phyloP scores from a whole-genome alignment of 2,888 invertebrate species.

The Acanthosepion esculentum region DNA sequence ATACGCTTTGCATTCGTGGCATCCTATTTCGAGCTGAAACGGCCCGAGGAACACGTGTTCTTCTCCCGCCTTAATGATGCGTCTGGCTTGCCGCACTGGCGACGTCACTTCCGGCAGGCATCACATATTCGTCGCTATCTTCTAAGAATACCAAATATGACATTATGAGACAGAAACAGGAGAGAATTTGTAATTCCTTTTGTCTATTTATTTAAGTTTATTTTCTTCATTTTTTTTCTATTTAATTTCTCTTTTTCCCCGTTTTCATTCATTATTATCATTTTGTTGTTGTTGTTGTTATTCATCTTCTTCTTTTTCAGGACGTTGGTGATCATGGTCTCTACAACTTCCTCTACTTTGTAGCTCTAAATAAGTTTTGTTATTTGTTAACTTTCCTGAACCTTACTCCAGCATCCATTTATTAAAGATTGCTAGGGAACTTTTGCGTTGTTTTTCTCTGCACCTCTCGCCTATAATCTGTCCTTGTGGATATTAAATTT shows the following conservation, averaged over 20 bases:
- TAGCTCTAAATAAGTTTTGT: no score
- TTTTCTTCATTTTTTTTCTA: background rate
- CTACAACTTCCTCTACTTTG: no score
- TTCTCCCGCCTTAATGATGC: constrained; percentile 15
- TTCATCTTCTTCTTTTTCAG: no score
- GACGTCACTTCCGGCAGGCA: constrained; percentile 14
- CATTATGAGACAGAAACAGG: background rate
- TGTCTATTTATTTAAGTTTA: background rate
- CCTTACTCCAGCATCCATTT: no score
- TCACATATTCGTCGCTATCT: constrained; percentile 33
- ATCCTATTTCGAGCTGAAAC: constrained; percentile 24
- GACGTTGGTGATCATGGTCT: no score
- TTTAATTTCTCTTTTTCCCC: background rate
- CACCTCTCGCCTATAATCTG: no score
- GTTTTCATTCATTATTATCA: background rate
- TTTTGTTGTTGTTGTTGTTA: background rate
- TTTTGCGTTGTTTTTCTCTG: no score
- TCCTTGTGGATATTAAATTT: no score
- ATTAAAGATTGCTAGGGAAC: no score
- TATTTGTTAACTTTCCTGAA: no score
- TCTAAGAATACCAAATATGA: background rate
- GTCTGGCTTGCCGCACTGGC: constrained; percentile 23
- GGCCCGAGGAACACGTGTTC: constrained; percentile 33
- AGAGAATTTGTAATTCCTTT: background rate
- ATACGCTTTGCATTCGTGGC: background rate